Conservation (phyloP, 2,888 invertebrate species). For the Microplitis manilae region DNA sequence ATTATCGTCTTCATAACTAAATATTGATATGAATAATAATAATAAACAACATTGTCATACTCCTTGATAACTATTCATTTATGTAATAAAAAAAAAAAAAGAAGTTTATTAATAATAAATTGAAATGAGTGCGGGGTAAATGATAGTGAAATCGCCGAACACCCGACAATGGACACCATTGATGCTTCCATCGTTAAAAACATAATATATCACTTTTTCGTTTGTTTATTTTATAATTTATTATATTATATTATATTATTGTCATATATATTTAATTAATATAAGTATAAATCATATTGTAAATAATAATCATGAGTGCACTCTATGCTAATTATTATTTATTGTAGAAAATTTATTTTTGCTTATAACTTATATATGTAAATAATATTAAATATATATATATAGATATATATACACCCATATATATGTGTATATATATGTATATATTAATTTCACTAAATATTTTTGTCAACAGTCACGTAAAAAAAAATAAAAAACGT, state of each 20-base stretch:
- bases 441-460: slow-evolving; percentile 5
- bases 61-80: slow-evolving; percentile 4
- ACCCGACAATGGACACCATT: slow-evolving; percentile 29
- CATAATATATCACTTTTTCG: background rate
- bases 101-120: background rate
- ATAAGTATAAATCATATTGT: slow-evolving; percentile 1
- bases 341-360: slow-evolving; percentile 20
- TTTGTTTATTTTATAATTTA: background rate
- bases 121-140: background rate
- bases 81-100: background rate
- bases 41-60: background rate
- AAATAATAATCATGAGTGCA: slow-evolving; percentile 3
- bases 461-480: background rate
- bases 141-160: background rate
- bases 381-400: slow-evolving; percentile 31
- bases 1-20: slow-evolving; percentile 13
- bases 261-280: background rate
- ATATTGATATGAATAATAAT: slow-evolving; percentile 1
- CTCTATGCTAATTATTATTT: background rate
- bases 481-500: background rate
- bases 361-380: slow-evolving; percentile 34
- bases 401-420: slow-evolving; percentile 22
- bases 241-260: background rate
- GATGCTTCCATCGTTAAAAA: slow-evolving; percentile 39
- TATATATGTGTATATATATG: slow-evolving; percentile 23